Percentiles rank a stretch among this genome's conserved stretches.
These are phyloP conservation scores for Chaetodon trifasciatus DNA, from an alignment of 2,797 vertebrate genomes.

Conservation along the genomic window DNA sequence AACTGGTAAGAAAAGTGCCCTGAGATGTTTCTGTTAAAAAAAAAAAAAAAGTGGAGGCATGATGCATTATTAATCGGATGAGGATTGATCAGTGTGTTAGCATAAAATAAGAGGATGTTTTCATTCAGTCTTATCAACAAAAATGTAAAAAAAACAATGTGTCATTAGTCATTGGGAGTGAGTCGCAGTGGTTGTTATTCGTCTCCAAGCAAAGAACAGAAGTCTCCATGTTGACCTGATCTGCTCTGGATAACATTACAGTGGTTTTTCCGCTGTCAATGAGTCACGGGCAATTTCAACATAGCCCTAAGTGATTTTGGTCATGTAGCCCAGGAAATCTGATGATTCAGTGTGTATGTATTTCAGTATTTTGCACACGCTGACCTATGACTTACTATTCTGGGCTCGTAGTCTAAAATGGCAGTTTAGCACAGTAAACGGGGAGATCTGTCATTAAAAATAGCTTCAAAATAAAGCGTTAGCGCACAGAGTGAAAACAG, in stretches of 20 bases:
- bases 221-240: constrained; percentile 32
- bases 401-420: constrained; percentile 10
- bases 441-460: not conserved
- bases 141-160: not conserved
- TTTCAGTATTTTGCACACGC: constrained; percentile 39
- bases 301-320: constrained; percentile 57
- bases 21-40: constrained; percentile 10
- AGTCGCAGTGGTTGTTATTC: not conserved
- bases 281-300: constrained; percentile 69
- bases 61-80: constrained; percentile 36
- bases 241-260: constrained; percentile 62
- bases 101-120: not conserved
- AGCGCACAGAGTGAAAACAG: not conserved
- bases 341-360: constrained; percentile 60
- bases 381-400: constrained; percentile 42
- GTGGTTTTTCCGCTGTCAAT: constrained; percentile 49
- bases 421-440: not conserved
- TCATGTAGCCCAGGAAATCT: constrained; percentile 50
- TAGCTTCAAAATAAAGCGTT: not conserved
- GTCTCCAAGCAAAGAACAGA: constrained; percentile 28
- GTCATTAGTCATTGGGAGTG: constrained; percentile 6
- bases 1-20: constrained; percentile 6
- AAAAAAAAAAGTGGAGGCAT: not conserved
- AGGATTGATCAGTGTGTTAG: not conserved
- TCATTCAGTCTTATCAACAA: not conserved